These are phyloP conservation scores for Lasiurus cinereus DNA, from an alignment of 2,113 vertebrate genomes.

Conservation along the genomic window DNA sequence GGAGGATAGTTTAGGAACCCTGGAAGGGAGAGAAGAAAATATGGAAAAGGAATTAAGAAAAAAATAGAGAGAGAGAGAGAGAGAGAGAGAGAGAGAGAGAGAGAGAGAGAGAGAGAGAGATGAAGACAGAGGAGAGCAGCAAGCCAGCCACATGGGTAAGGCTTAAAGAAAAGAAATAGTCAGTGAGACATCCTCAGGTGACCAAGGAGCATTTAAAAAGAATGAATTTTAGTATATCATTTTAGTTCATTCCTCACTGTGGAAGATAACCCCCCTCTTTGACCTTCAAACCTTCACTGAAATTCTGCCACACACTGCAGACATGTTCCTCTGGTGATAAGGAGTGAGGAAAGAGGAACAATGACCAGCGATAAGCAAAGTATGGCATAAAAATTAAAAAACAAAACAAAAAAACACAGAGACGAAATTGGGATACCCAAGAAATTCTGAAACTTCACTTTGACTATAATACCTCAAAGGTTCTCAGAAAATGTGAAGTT, in stretches of 20 bases:
- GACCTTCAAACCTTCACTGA: not conserved
- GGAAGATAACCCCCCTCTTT: not conserved
- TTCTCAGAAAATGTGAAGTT: conserved; percentile 4
- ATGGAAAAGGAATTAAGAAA: not conserved
- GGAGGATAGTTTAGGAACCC: not conserved
- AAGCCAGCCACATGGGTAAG: not conserved
- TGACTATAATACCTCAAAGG: not conserved
- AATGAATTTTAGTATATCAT: not conserved
- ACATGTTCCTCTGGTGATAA: not conserved
- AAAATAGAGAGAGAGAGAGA: not conserved
- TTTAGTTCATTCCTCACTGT: not conserved
- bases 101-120: not conserved
- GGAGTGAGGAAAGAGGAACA: not conserved
- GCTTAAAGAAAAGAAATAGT: not conserved
- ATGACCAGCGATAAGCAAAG: not conserved
- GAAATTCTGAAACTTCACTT: not conserved
- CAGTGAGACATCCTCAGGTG: not conserved
- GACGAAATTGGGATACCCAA: not conserved
- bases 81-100: not conserved
- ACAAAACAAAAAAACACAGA: not conserved
- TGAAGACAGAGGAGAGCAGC: not conserved
- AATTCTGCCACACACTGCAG: not conserved
- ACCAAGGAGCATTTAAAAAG: not conserved
- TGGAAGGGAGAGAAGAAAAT: not conserved
- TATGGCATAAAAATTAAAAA: not conserved